Percentiles rank a stretch among this genome's conserved stretches.
phyloP scores from a whole-genome alignment of 2,113 vertebrate species.

The Grammatotria lemairii region DNA sequence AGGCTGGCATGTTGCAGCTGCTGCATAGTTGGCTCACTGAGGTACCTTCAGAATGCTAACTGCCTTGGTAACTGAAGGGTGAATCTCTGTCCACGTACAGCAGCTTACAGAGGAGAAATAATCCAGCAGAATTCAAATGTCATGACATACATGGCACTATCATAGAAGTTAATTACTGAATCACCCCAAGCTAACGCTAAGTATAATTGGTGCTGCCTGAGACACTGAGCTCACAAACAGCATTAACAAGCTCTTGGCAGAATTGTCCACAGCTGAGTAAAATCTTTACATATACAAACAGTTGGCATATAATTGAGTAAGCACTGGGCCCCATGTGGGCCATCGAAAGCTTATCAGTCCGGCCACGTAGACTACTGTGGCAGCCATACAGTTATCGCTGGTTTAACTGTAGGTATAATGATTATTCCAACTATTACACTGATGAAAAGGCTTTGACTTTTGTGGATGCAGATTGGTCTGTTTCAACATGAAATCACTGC shows the following conservation, averaged over 20 bases:
- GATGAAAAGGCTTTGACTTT: slow-evolving; percentile 20
- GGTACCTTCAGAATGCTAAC: neutral
- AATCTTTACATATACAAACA: slow-evolving; percentile 38
- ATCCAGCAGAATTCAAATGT: neutral
- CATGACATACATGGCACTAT: neutral
- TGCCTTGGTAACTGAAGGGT: neutral
- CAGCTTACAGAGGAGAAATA: neutral
- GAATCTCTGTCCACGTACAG: neutral
- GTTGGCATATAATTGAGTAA: slow-evolving; percentile 25
- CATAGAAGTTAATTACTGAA: slow-evolving; percentile 1
- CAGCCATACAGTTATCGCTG: slow-evolving; percentile 35
- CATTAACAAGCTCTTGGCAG: slow-evolving; percentile 22
- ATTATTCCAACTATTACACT: slow-evolving; percentile 33
- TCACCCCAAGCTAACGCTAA: slow-evolving; percentile 5
- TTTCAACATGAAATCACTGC: neutral
- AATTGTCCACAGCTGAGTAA: slow-evolving; percentile 4
- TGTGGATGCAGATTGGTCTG: neutral
- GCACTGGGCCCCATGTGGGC: neutral
- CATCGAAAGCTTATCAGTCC: slow-evolving; percentile 29
- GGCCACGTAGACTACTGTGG: slow-evolving; percentile 20
- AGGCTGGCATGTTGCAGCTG: neutral
- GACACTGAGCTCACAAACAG: neutral
- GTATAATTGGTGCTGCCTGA: slow-evolving; percentile 1
- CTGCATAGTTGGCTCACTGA: neutral
- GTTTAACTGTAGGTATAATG: slow-evolving; percentile 32